phyloP scores from a whole-genome alignment of 2,797 vertebrate genomes.

The Schizopygopsis malacanthus region DNA sequence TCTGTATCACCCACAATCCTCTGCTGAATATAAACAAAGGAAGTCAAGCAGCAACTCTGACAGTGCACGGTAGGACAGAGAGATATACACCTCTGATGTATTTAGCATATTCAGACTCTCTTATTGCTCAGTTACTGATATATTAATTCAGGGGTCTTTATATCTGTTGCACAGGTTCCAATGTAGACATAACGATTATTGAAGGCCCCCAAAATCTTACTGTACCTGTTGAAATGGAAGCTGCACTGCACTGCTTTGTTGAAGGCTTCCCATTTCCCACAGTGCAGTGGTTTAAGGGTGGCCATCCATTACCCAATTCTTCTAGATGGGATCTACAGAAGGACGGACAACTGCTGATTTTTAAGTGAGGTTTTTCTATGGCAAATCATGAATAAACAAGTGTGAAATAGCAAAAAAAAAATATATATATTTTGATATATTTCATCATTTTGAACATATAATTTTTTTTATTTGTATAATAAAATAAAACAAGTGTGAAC shows the following conservation, averaged over 20 bases:
- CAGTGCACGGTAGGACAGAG: conserved; percentile 69
- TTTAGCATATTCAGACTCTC: neutral
- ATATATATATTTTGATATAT: neutral
- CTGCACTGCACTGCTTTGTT: conserved; percentile 74
- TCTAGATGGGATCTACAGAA: conserved; percentile 71
- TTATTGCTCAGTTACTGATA: neutral
- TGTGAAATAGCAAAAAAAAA: neutral
- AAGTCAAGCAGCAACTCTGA: conserved; percentile 73
- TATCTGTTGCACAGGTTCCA: conserved; percentile 21
- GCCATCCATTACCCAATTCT: conserved; percentile 68
- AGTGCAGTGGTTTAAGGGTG: conserved; percentile 83
- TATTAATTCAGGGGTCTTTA: neutral
- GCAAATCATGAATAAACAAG: neutral
- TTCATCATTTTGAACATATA: too few species aligned
- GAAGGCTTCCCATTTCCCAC: conserved; percentile 76
- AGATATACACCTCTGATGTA: neutral
- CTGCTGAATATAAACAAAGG: conserved; percentile 71
- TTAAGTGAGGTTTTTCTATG: conserved; percentile 68
- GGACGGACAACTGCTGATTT: conserved; percentile 79
- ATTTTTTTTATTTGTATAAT: too few species aligned
- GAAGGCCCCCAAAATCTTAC: conserved; percentile 78
- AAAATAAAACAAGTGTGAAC: neutral
- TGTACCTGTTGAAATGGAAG: conserved; percentile 71
- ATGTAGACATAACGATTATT: conserved; percentile 66
- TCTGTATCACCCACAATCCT: conserved; percentile 75